Conservation (phyloP, 2,888 invertebrate species). For the Eupithecia exiguata region DNA sequence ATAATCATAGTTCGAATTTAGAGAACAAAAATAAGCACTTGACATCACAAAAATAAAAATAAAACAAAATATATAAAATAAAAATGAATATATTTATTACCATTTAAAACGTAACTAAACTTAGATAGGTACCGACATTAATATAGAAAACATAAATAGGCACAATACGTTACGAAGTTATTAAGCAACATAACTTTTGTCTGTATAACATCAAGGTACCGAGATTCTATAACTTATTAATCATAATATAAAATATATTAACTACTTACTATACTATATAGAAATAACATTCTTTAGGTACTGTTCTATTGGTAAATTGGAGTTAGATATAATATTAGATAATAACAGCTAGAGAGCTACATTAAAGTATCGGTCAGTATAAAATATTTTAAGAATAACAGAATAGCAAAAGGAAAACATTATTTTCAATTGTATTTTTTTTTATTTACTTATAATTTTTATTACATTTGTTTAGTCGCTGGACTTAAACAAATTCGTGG, state of each 20-base stretch:
- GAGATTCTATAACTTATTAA: conserved; percentile 73
- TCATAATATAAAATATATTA: conserved; percentile 51
- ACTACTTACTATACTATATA: conserved; percentile 44
- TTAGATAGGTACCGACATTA: conserved; percentile 58
- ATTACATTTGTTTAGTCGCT: conserved; percentile 51
- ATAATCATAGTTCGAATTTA: neutral
- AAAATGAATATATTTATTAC: conserved; percentile 83
- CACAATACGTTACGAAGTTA: conserved; percentile 45
- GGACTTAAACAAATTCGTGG: conserved; percentile 63
- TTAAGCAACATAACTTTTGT: conserved; percentile 41
- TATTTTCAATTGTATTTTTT: conserved; percentile 10
- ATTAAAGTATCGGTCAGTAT: conserved; percentile 38
- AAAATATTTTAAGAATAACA: conserved; percentile 36
- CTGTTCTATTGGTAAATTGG: conserved; percentile 57
- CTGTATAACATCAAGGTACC: conserved; percentile 66
- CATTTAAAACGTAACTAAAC: conserved; percentile 75
- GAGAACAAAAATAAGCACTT: conserved; percentile 24
- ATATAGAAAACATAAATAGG: conserved; percentile 53
- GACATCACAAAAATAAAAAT: conserved; percentile 70
- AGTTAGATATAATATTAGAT: conserved; percentile 29
- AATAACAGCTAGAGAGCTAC: conserved; percentile 63
- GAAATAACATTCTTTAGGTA: conserved; percentile 65
- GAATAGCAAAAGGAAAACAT: conserved; percentile 36
- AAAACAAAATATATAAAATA: conserved; percentile 81
- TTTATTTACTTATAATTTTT: conserved; percentile 22